Conservation (phyloP, 2,888 invertebrate genomes). For the Octonoba sinensis region DNA sequence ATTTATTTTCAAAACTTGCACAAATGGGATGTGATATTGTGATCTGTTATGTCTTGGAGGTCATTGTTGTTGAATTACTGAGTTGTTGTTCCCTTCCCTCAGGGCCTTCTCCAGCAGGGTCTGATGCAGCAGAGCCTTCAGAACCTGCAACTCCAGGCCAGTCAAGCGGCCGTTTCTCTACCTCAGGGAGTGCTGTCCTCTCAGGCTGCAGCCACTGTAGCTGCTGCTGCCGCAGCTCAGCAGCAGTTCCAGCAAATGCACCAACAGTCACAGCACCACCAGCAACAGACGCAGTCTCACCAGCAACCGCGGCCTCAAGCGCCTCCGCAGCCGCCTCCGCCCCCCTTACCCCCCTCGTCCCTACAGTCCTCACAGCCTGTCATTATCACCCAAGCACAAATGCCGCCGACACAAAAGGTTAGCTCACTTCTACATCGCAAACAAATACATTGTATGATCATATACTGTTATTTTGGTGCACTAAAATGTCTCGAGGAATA, state of each 20-base stretch:
- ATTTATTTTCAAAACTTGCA: no score
- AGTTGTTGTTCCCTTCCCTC: neutral
- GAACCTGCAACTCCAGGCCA: constrained; percentile 67
- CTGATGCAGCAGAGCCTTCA: constrained; percentile 67
- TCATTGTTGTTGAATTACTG: no score
- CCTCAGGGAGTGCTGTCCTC: constrained; percentile 65
- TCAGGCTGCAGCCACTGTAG: constrained; percentile 66
- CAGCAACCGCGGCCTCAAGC: constrained; percentile 57
- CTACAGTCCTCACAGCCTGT: constrained; percentile 41
- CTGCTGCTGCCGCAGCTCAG: constrained; percentile 66
- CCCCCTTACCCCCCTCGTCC: constrained; percentile 52
- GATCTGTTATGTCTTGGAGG: no score
- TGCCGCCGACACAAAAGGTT: constrained; percentile 52
- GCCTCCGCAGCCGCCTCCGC: constrained; percentile 57
- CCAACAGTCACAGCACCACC: constrained; percentile 52
- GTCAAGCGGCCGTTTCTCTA: constrained; percentile 65
- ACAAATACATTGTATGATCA: no score
- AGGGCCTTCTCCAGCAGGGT: constrained; percentile 67
- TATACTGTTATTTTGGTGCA: no score
- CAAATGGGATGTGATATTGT: no score
- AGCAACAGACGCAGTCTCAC: constrained; percentile 36
- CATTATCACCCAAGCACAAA: constrained; percentile 56
- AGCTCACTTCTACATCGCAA: no score
- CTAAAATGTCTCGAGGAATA: no score
- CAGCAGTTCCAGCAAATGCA: constrained; percentile 66